Percentiles rank a stretch among this genome's conserved stretches.
phyloP scores from a whole-genome alignment of 2,113 vertebrate genomes.

The Bufo bufo region DNA sequence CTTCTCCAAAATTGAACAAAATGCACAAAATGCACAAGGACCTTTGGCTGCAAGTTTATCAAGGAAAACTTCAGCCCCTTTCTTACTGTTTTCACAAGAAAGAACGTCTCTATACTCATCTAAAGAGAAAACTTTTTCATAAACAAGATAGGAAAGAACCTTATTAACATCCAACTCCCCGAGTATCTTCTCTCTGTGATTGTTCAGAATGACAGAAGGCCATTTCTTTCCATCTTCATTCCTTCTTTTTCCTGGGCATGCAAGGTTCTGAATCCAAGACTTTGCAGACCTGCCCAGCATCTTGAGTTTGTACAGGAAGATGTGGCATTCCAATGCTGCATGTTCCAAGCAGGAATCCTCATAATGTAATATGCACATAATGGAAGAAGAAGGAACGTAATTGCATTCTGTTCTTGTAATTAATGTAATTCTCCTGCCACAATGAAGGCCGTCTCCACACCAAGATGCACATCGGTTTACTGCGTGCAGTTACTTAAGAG shows the following conservation, averaged over 20 bases:
- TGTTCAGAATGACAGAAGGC: slow-evolving; percentile 75
- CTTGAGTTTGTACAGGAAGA: slow-evolving; percentile 64
- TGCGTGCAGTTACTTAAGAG: slow-evolving; percentile 82
- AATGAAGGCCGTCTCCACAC: slow-evolving; percentile 78
- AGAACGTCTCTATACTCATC: slow-evolving; percentile 86
- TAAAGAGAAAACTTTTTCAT: slow-evolving; percentile 83
- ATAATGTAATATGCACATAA: slow-evolving; percentile 69
- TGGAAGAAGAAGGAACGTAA: slow-evolving; percentile 64
- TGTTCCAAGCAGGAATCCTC: slow-evolving; percentile 63
- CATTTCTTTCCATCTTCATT: slow-evolving; percentile 74
- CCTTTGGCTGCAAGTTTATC: slow-evolving; percentile 83
- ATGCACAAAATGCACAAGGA: slow-evolving; percentile 79
- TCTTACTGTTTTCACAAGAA: slow-evolving; percentile 71
- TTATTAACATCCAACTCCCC: slow-evolving; percentile 79
- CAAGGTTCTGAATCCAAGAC: slow-evolving; percentile 79
- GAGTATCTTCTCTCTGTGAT: slow-evolving; percentile 78
- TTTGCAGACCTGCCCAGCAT: slow-evolving; percentile 80
- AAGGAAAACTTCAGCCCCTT: slow-evolving; percentile 79
- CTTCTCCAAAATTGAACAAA: slow-evolving; percentile 87
- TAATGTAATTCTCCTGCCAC: slow-evolving; percentile 73
- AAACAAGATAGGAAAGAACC: slow-evolving; percentile 83
- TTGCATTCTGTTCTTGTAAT: slow-evolving; percentile 68
- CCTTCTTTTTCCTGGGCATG: slow-evolving; percentile 71
- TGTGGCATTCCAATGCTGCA: slow-evolving; percentile 62
- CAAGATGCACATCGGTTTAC: slow-evolving; percentile 72